phyloP scores from a whole-genome alignment of 2,113 vertebrate species.

The Dromiciops gliroides region DNA sequence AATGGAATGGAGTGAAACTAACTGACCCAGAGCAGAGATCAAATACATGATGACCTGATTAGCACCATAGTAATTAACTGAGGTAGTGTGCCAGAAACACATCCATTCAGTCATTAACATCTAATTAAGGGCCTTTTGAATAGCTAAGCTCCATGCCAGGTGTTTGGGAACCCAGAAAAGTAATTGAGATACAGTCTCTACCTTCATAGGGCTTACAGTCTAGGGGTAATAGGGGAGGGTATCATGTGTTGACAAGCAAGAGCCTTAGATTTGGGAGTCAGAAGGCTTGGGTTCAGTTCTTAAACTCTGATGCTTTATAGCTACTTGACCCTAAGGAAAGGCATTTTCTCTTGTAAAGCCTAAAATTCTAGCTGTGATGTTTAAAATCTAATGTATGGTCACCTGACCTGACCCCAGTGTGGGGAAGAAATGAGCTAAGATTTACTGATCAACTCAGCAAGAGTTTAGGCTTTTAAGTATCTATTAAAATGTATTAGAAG shows the following conservation, averaged over 20 bases:
- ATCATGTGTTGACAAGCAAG: neutral
- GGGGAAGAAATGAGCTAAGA: too few species aligned
- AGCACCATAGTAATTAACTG: neutral
- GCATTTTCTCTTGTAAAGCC: neutral
- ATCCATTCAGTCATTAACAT: neutral
- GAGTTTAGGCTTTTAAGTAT: too few species aligned
- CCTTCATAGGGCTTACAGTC: neutral
- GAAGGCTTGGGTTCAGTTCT: neutral
- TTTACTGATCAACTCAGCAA: too few species aligned
- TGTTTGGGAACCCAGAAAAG: neutral
- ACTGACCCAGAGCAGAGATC: neutral
- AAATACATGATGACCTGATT: neutral
- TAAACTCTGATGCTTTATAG: neutral
- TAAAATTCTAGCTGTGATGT: too few species aligned
- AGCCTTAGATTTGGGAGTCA: neutral
- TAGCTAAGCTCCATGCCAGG: neutral
- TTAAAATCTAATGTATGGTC: too few species aligned
- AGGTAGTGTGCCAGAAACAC: neutral
- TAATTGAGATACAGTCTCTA: neutral
- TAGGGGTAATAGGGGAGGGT: neutral
- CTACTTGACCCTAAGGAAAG: neutral
- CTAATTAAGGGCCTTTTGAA: neutral
- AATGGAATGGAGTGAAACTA: neutral
- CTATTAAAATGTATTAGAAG: too few species aligned
- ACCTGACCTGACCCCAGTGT: too few species aligned